Percentiles rank a stretch among this genome's conserved stretches.
Evolutionary conservation across 1,140 invertebrate genomes (phyloP).

Genomic region (Orius insidiosus): DNA sequence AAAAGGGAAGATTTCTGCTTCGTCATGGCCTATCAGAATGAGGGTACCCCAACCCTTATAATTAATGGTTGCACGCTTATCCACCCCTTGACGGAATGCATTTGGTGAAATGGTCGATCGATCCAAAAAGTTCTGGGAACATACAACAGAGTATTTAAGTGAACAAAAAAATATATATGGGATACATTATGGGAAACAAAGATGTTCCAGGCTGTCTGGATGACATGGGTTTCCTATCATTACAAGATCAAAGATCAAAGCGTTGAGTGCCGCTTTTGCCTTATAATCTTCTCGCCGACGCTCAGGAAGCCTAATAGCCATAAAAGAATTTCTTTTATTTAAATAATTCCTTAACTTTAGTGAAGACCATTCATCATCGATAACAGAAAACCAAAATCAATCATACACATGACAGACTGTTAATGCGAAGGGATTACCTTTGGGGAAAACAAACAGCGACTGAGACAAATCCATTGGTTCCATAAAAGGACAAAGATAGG

Average conservation of each 20-base stretch:
- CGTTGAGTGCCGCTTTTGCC: background rate
- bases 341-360: constrained; percentile 1
- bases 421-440: too few relatives aligned
- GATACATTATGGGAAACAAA: constrained; percentile 1
- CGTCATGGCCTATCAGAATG: constrained; percentile 5
- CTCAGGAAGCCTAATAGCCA: background rate
- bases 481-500: too few relatives aligned
- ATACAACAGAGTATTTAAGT: background rate
- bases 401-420: too few relatives aligned
- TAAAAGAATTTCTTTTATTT: constrained; percentile 1
- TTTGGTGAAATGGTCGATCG: background rate
- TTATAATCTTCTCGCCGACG: constrained; percentile 3
- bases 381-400: too few relatives aligned
- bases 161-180: background rate
- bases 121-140: constrained; percentile 1
- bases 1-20: constrained; percentile 3
- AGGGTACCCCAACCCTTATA: constrained; percentile 3
- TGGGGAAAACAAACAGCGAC: too few relatives aligned
- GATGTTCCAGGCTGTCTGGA: background rate
- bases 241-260: constrained; percentile 14
- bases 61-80: constrained; percentile 6
- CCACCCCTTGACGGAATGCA: background rate
- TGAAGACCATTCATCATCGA: too few relatives aligned
- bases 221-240: constrained; percentile 15
- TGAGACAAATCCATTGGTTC: too few relatives aligned